Conservation (phyloP, 1,140 invertebrate species). For the Anadara kagoshimensis region DNA sequence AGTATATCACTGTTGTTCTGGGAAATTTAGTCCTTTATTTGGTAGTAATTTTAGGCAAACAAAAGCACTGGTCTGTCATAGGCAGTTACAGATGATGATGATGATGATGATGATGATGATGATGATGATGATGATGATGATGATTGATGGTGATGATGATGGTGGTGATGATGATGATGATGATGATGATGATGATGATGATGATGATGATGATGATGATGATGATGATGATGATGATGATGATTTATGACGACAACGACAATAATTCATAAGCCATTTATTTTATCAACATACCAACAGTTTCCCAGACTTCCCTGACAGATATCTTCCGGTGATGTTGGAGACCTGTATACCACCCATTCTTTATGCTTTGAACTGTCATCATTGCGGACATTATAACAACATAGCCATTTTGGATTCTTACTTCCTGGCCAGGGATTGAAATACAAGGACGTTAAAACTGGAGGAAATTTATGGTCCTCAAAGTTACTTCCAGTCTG, state of each 20-base stretch:
- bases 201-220: background rate
- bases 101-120: no score
- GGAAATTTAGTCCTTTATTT: no score
- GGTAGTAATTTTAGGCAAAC: no score
- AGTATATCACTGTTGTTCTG: no score
- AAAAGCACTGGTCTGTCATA: no score
- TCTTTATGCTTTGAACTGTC: conserved; percentile 73
- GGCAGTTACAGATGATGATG: no score
- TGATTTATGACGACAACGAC: background rate
- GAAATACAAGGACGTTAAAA: conserved; percentile 84
- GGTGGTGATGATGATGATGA: background rate
- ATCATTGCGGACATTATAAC: conserved; percentile 84
- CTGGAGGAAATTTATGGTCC: conserved; percentile 93
- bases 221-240: background rate
- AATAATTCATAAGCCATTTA: background rate
- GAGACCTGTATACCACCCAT: conserved; percentile 94
- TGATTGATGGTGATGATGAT: background rate
- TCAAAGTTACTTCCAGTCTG: conserved; percentile 90
- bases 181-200: background rate
- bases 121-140: background rate
- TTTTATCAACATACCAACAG: conserved; percentile 83
- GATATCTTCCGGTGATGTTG: conserved; percentile 90
- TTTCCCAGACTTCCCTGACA: conserved; percentile 96
- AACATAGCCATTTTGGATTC: conserved; percentile 85
- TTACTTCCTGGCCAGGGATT: conserved; percentile 56